These are phyloP conservation scores for Fundulus diaphanus DNA, from an alignment of 2,797 vertebrate species.

Conservation along the genomic window DNA sequence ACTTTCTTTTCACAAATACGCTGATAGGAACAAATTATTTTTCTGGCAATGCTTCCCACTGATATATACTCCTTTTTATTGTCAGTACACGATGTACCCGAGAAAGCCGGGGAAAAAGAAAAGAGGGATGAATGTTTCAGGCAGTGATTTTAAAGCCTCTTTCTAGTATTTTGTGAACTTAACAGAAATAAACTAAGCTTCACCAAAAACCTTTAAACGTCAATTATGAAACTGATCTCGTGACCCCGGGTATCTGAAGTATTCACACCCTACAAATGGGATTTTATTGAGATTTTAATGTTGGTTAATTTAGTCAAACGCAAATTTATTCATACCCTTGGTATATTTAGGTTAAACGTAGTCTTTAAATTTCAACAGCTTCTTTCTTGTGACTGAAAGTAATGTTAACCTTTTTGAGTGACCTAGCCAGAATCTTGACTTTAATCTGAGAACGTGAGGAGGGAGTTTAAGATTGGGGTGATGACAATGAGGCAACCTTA, in stretches of 20 bases:
- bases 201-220: not conserved
- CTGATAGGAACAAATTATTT: not conserved
- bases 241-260: not conserved
- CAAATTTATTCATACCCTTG: not conserved
- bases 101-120: conserved; percentile 21
- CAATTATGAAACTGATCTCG: too few species aligned
- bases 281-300: not conserved
- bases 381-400: not conserved
- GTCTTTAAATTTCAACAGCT: not conserved
- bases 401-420: not conserved
- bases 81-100: conserved; percentile 15
- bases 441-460: not conserved
- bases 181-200: not conserved
- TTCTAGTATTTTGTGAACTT: not conserved
- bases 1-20: not conserved
- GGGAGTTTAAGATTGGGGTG: not conserved
- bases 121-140: conserved; percentile 18
- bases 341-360: not conserved
- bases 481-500: not conserved
- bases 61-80: not conserved
- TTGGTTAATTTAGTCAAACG: not conserved
- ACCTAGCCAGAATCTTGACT: not conserved
- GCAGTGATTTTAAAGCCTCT: conserved; percentile 10
- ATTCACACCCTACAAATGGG: not conserved
- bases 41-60: not conserved